These are phyloP conservation scores for Euglossa dilemma DNA, from an alignment of 1,140 invertebrate species.

Conservation along the genomic window DNA sequence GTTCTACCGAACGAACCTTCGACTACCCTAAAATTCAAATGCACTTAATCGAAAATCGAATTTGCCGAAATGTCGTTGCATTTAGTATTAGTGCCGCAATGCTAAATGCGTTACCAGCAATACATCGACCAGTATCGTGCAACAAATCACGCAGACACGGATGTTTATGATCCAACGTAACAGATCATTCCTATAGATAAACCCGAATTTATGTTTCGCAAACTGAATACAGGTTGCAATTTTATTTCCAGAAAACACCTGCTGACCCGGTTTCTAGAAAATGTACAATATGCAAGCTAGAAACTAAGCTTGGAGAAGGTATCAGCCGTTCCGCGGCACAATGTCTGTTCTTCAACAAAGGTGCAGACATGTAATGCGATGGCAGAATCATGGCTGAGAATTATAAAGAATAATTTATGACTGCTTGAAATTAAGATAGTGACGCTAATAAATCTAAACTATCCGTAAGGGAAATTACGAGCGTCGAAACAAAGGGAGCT, in stretches of 20 bases:
- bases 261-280: neutral
- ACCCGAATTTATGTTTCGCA: constrained; percentile 11
- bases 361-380: neutral
- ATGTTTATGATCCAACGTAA: constrained; percentile 24
- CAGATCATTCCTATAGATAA: constrained; percentile 16
- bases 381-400: neutral
- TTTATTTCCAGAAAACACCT: constrained; percentile 14
- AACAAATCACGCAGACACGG: constrained; percentile 11
- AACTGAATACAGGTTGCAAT: constrained; percentile 17
- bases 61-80: neutral
- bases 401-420: constrained; percentile 23
- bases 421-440: constrained; percentile 13
- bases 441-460: constrained; percentile 21
- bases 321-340: neutral
- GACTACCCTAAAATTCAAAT: neutral
- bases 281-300: neutral
- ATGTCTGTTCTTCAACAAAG: neutral
- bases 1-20: too few relatives aligned
- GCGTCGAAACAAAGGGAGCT: neutral
- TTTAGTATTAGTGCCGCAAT: neutral
- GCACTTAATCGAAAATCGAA: neutral
- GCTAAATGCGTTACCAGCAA: neutral
- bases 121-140: constrained; percentile 9
- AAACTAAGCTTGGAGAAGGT: neutral
- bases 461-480: neutral